Conservation (phyloP, 2,888 invertebrate genomes). For the Nebria brevicollis region DNA sequence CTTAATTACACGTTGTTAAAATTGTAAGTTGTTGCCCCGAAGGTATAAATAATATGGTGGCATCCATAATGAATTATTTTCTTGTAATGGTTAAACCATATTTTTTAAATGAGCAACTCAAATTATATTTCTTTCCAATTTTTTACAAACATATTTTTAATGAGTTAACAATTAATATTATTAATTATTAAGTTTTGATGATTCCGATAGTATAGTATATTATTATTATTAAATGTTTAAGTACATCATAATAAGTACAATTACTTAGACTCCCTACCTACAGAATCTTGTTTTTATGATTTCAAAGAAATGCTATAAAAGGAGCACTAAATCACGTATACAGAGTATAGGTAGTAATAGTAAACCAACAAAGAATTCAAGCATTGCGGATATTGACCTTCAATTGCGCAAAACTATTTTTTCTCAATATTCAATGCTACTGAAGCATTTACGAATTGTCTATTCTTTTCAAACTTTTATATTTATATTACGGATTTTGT, state of each 20-base stretch:
- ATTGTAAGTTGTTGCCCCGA: conserved; percentile 30
- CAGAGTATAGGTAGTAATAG: not conserved
- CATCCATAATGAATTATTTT: too few species aligned
- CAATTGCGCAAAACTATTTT: not conserved
- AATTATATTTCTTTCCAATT: too few species aligned
- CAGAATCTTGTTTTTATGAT: not conserved
- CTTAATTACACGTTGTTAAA: conserved; percentile 31
- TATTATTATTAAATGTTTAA: not conserved
- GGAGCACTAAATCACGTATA: not conserved
- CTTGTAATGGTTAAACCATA: too few species aligned
- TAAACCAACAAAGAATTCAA: not conserved
- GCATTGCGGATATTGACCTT: not conserved
- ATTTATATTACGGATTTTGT: too few species aligned
- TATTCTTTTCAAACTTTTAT: too few species aligned
- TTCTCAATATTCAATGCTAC: too few species aligned
- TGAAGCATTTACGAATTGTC: too few species aligned
- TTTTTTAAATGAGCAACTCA: too few species aligned
- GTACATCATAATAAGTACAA: not conserved
- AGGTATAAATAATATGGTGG: conserved; percentile 19
- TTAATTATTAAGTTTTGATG: too few species aligned
- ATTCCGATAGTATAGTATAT: too few species aligned
- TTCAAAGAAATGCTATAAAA: not conserved
- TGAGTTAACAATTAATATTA: too few species aligned
- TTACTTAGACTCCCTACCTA: not conserved
- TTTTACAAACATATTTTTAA: too few species aligned